A percentile compares a stretch with the other conserved stretches of the same genome.
Conservation (phyloP, 1,140 invertebrate species). For the Maniola jurtina region DNA sequence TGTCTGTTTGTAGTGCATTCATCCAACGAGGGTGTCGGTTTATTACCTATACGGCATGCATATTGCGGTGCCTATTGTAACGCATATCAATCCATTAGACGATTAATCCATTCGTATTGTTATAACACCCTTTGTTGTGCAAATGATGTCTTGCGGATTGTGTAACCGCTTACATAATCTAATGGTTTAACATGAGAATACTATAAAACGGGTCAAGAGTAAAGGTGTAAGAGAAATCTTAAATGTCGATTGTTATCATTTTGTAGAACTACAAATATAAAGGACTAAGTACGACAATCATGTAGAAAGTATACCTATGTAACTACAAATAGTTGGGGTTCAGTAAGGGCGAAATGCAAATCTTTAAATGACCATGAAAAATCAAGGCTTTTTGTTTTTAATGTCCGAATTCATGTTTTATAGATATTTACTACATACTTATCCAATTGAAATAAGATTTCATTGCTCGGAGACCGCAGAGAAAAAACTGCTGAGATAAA, state of each 20-base stretch:
- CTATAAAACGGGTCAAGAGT: constrained; percentile 6
- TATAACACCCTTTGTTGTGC: constrained; percentile 55
- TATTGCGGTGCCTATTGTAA: constrained; percentile 65
- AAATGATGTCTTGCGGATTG: constrained; percentile 44
- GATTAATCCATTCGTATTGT: constrained; percentile 66
- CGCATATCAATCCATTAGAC: constrained; percentile 68
- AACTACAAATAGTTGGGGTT: no score
- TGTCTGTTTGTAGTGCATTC: constrained; percentile 57
- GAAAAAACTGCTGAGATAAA: no score
- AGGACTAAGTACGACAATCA: no score
- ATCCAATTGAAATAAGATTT: no score
- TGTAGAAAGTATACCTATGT: no score
- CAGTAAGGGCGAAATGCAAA: no score
- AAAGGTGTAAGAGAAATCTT: background rate
- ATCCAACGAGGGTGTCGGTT: constrained; percentile 60
- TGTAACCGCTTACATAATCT: constrained; percentile 31
- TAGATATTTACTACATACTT: no score
- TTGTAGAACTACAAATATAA: no score
- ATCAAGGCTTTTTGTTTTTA: no score
- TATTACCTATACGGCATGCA: constrained; percentile 70
- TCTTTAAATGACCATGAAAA: no score
- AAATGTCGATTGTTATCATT: background rate
- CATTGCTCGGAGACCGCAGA: no score
- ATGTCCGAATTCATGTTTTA: no score
- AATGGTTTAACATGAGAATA: constrained; percentile 6